Percentiles rank a stretch among this genome's conserved stretches.
These are phyloP conservation scores for Eulithis testata DNA, from an alignment of 2,888 invertebrate genomes.

Conservation along the genomic window DNA sequence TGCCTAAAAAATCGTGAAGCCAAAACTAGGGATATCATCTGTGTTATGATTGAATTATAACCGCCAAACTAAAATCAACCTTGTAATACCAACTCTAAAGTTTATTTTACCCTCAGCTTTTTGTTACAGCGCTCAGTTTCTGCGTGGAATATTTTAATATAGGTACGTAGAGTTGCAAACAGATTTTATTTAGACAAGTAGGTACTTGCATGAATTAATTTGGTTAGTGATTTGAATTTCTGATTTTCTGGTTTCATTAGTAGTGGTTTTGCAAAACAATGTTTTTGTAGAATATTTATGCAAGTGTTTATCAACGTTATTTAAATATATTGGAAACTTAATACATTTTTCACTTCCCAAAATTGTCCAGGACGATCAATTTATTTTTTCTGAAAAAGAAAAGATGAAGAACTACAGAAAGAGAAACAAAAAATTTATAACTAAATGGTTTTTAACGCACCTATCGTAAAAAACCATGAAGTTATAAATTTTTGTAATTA, in stretches of 20 bases:
- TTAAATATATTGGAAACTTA: too few relatives aligned
- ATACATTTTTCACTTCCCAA: too few relatives aligned
- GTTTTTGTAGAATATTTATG: too few relatives aligned
- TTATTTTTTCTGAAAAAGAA: too few relatives aligned
- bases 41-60: slow-evolving; percentile 28
- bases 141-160: slow-evolving; percentile 26
- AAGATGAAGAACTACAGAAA: too few relatives aligned
- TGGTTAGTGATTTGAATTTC: slow-evolving; percentile 15
- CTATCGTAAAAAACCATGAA: too few relatives aligned
- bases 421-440: too few relatives aligned
- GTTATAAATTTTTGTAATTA: too few relatives aligned
- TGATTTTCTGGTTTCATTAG: slow-evolving; percentile 6
- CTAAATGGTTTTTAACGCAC: too few relatives aligned
- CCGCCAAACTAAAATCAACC: slow-evolving; percentile 3
- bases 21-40: slow-evolving; percentile 10
- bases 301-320: too few relatives aligned
- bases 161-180: slow-evolving; percentile 27
- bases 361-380: too few relatives aligned
- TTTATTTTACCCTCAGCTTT: background rate
- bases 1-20: slow-evolving; percentile 17
- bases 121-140: slow-evolving; percentile 20
- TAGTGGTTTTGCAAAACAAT: background rate
- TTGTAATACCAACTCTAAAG: background rate
- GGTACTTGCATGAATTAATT: slow-evolving; percentile 17
- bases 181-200: slow-evolving; percentile 23